These are phyloP conservation scores for Aramus guarauna DNA, from an alignment of 2,113 vertebrate species.

Conservation along the genomic window DNA sequence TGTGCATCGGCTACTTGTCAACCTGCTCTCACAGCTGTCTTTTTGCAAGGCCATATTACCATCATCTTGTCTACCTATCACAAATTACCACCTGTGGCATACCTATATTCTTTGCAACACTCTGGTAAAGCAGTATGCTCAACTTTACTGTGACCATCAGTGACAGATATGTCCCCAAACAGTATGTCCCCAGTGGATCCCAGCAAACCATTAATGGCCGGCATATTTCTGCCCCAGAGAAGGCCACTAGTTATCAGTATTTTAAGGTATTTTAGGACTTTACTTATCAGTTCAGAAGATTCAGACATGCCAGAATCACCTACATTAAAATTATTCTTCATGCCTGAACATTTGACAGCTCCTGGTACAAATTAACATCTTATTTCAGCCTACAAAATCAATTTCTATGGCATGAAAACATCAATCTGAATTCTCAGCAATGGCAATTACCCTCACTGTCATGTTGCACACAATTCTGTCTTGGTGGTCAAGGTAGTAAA, in stretches of 20 bases:
- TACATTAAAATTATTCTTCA: background rate
- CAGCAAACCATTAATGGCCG: background rate
- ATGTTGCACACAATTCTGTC: background rate
- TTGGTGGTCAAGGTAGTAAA: background rate
- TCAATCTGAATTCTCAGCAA: background rate
- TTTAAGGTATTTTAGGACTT: background rate
- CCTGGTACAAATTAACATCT: background rate
- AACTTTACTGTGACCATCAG: background rate
- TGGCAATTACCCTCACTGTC: background rate
- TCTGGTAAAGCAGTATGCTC: background rate
- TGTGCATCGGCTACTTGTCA: background rate
- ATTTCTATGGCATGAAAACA: background rate
- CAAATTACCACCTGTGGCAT: background rate
- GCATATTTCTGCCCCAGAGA: background rate
- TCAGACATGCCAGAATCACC: background rate
- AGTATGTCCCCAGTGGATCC: background rate
- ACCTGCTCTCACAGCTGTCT: background rate
- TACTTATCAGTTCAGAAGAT: background rate
- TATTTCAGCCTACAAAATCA: background rate
- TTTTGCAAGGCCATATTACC: background rate
- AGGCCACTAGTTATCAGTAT: background rate
- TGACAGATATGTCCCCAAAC: rapidly evolving
- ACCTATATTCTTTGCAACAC: background rate
- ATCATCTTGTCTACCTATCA: background rate
- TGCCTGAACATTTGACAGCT: background rate